Evolutionary conservation across 64 coral and sea anemone species (phyloP).

Genomic region (Actinia equina): DNA sequence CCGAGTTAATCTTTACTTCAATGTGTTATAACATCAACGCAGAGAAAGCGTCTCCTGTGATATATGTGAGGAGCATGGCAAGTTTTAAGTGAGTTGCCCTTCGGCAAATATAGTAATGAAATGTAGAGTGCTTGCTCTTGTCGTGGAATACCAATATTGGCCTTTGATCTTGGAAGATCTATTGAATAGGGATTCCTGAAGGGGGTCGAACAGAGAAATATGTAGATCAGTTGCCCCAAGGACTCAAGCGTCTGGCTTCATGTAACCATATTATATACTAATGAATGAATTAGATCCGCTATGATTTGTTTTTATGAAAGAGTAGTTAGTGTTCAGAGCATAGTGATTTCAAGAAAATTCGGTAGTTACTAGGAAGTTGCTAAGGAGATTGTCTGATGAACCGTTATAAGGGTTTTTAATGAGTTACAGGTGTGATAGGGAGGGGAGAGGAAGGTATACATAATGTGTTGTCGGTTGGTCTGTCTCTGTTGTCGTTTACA

Average conservation of each 20-base stretch:
- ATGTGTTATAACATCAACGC: background rate
- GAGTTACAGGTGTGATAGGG: background rate
- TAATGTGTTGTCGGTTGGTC: background rate
- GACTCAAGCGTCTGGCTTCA: background rate
- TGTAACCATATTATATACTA: background rate
- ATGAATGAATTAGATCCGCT: background rate
- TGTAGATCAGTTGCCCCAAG: background rate
- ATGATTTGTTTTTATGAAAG: background rate
- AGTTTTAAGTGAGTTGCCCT: background rate
- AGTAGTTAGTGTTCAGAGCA: background rate
- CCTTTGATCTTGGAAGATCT: conserved; percentile 11
- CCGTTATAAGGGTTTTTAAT: background rate
- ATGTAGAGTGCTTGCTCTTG: background rate
- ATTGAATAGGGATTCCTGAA: conserved; percentile 22
- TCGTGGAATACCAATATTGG: background rate
- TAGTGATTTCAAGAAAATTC: background rate
- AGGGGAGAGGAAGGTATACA: no score
- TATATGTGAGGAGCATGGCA: background rate
- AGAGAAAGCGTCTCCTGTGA: background rate
- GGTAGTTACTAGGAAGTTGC: background rate
- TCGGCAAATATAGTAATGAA: background rate
- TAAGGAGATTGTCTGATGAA: background rate
- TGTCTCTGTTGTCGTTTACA: background rate
- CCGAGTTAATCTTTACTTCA: background rate
- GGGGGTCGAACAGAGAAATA: background rate